Evolutionary conservation across 2,113 vertebrate genomes (phyloP), one percentile per base, ranked within the genome.

Genomic region (Callorhinus ursinus): DNA sequence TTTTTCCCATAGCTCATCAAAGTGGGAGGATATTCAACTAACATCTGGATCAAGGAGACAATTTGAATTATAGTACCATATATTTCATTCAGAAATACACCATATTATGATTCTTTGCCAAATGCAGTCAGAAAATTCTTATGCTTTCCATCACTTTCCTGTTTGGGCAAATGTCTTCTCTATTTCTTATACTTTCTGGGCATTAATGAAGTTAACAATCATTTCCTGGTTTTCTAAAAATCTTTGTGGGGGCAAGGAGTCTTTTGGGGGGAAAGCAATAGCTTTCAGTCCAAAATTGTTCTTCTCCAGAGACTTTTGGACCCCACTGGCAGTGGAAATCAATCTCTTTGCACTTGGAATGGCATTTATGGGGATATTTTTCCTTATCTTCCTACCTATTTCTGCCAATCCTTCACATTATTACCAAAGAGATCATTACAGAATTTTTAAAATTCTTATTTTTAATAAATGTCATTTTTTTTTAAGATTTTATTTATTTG

Each of bases 391-490:
- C 9, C 24, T 49, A 33, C 9, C 24, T 49, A 49, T 77, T 92
- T 83, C 67, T 76, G 82, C 69, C 24, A 15, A 46, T 39, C 67
- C 63, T 93, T 67, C 63, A 95, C 5, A 57, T 84, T 65, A 57
- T 16, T 51, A 33, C 72, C 36, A 82, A 33, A 74, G 7, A 86
- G 11, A 72, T 85, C 2, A 31, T 21, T 85, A 2, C 5, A 71
- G 22, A 61, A 77, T 77, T 46, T 74, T 15, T 49, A 1, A 49
- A 76, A 46, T 76, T 39, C 9, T 39, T 46, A 28, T 76, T 76
- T 49, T 9, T 49, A 76, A 49, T 49, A 19, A 16, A 28, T 77
- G 9, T 76, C 28, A 76, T 76, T 28, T 46, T 46, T 46, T 46
- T 46, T 9, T 8, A 46, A 46, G 46, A 46, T 46, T 46, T 46